A percentile compares a stretch with the other conserved stretches of the same genome.
Evolutionary conservation across 2,797 vertebrate species (phyloP).

Genomic region (Varecia variegata): DNA sequence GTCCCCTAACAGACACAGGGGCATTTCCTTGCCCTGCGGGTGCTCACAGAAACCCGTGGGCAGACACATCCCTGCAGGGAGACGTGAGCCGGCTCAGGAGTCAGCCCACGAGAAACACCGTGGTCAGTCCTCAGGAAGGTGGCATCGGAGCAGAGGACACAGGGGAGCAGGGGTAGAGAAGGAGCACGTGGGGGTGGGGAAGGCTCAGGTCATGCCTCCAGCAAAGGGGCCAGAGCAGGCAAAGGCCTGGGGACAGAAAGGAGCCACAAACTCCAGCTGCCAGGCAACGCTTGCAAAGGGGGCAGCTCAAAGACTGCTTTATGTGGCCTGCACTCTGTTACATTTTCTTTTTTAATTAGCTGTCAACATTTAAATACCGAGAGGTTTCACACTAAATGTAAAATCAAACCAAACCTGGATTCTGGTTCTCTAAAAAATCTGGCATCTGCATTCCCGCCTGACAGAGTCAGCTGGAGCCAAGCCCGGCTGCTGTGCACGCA

Average conservation of each 20-base stretch:
- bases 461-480: rapidly evolving
- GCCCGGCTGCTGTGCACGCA: rapidly evolving
- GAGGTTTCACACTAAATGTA: not conserved
- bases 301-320: not conserved
- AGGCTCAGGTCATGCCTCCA: rapidly evolving
- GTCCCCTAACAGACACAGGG: not conserved
- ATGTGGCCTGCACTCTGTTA: not conserved
- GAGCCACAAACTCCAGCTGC: rapidly evolving
- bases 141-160: not conserved
- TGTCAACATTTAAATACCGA: not conserved
- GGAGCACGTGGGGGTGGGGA: not conserved
- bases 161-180: not conserved
- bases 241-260: not conserved
- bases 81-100: not conserved
- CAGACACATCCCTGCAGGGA: not conserved
- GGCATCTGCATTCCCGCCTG: not conserved
- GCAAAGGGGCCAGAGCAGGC: not conserved
- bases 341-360: not conserved
- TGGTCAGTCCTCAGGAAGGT: not conserved
- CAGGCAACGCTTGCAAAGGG: not conserved
- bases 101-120: not conserved
- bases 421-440: not conserved
- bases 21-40: not conserved
- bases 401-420: not conserved
- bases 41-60: too few species aligned